Conservation (phyloP, 1,140 invertebrate genomes). For the Rhyzopertha dominica region DNA sequence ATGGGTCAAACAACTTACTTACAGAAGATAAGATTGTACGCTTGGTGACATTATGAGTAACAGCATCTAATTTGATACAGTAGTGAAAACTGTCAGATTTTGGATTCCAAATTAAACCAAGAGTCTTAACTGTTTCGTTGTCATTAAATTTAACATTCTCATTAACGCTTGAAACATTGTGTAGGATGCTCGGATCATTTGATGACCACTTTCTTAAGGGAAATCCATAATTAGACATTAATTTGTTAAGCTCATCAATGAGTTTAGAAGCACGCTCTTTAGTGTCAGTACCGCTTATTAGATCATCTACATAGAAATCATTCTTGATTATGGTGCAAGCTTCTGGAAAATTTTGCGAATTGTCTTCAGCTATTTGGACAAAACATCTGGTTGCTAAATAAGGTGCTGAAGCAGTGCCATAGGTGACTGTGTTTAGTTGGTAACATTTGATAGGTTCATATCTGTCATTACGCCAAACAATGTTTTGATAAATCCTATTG, state of each 20-base stretch:
- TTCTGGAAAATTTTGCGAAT: constrained; percentile 17
- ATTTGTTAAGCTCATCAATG: no score
- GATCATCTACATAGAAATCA: constrained; percentile 48
- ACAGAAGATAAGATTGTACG: not conserved
- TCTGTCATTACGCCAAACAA: constrained; percentile 34
- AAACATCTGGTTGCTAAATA: constrained; percentile 39
- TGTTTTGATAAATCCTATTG: constrained; percentile 34
- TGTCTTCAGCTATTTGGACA: constrained; percentile 31
- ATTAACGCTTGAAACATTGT: no score
- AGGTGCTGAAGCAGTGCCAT: constrained; percentile 34
- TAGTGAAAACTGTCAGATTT: no score
- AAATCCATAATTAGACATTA: constrained; percentile 1
- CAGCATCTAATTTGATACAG: no score
- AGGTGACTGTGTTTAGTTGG: constrained; percentile 26
- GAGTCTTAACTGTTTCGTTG: no score
- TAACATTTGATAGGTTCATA: constrained; percentile 12
- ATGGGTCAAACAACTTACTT: constrained; percentile 35
- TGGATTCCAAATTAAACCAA: no score
- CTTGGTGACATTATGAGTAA: no score
- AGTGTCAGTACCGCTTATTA: constrained; percentile 34
- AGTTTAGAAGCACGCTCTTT: no score
- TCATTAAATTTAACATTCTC: no score
- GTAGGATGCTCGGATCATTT: no score
- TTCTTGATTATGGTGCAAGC: constrained; percentile 23
- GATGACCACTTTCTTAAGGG: no score